Evolutionary conservation across 2,797 vertebrate species (phyloP), one percentile per base, ranked within the genome.

Genomic region (Anguilla marmorata): DNA sequence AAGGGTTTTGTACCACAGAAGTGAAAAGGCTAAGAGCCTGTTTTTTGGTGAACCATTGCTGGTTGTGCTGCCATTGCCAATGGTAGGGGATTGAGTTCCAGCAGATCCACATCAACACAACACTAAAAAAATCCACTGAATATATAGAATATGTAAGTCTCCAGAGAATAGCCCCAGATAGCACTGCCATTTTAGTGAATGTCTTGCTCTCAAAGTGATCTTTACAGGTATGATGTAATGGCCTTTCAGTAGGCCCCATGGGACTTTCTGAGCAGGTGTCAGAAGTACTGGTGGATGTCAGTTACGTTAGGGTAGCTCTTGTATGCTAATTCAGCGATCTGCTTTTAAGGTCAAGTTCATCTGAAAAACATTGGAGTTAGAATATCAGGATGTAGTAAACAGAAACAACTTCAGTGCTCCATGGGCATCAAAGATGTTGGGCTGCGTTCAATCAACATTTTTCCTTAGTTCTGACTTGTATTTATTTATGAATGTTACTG

Each of bases 311-410:
- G 1, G 72, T 33, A 37, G 72, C 72, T 16, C n/a, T 37, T 76
- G 12, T 76, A 33, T 76, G 33, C 16, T 76, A 2, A 76, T 37
- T 33, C 72, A 76, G 9, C 30, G 37, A 33, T 37, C 72, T 76
- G 27, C 37, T 41, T 79, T 79, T 79, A 79, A 79, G 74, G 74
- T 79, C 74, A 79, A 79, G 74, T 41, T 79, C 16, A 79, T 79
- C 6, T 79, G 74, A 79, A 79, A 45, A 45, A 45, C 69, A 74
- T 74, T 74, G 30, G 2, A 14, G 12, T 66, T 16, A 66, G 30
- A 74, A 12, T 30, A 3, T 12, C 27, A 33, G 30, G 16, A 33
- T 16, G 24, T 30, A 74, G 69, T 30, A 12, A 66, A 66, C 60
- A n/a, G 21, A 74, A 74, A 37, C 27, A 12, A 9, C 27, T 30